A percentile compares a stretch with the other conserved stretches of the same genome.
These are phyloP conservation scores for Leptothorax acervorum DNA, from an alignment of 2,888 invertebrate genomes.

Conservation along the genomic window DNA sequence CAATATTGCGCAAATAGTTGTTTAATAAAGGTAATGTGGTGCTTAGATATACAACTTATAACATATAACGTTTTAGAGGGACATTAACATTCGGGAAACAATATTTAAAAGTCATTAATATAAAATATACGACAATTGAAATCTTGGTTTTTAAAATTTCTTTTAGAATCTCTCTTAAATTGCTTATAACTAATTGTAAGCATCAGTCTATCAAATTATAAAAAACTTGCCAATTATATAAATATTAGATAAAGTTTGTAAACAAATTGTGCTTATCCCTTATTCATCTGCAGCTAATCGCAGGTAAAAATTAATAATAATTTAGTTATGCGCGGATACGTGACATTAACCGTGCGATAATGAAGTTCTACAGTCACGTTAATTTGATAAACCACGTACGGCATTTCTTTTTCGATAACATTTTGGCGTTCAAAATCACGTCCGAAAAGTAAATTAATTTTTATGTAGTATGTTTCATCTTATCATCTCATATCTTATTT, in stretches of 20 bases:
- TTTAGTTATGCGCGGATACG: not conserved
- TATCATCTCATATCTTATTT: not conserved
- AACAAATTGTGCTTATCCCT: not conserved
- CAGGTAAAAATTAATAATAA: not conserved
- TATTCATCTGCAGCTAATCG: not conserved
- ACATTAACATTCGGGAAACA: not conserved
- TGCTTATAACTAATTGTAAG: not conserved
- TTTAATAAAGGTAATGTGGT: not conserved
- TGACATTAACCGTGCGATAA: not conserved
- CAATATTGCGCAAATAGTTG: not conserved
- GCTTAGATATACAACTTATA: conserved; percentile 1
- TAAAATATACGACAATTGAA: not conserved
- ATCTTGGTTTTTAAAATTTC: not conserved
- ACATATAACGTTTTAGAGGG: not conserved
- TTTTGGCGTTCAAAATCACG: conserved; percentile 2
- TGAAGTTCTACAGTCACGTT: conserved; percentile 9
- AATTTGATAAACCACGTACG: conserved; percentile 25
- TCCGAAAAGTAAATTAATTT: not conserved
- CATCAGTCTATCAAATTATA: not conserved
- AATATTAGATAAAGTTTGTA: not conserved
- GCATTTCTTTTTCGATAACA: not conserved
- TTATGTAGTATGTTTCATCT: not conserved
- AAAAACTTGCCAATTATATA: not conserved
- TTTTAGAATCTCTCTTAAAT: not conserved
- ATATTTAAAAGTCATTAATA: not conserved